phyloP scores from a whole-genome alignment of 1,140 invertebrate species.

The Atopsyche davidsoni region DNA sequence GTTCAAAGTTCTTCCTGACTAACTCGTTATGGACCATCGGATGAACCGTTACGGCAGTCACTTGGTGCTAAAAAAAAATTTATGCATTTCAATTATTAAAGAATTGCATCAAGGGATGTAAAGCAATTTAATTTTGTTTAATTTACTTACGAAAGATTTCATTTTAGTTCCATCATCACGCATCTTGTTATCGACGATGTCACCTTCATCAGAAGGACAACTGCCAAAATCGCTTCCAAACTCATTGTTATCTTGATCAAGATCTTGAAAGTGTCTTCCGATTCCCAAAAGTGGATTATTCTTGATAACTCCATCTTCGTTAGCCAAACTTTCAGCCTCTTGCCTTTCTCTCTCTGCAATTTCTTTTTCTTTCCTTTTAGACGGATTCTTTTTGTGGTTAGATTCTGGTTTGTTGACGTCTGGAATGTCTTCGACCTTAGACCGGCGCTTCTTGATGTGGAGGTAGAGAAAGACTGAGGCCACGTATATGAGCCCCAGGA shows the following conservation, averaged over 20 bases:
- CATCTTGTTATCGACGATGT: conserved; percentile 27
- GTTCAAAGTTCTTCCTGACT: conserved; percentile 30
- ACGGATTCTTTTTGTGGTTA: conserved; percentile 13
- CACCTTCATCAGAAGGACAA: conserved; percentile 42
- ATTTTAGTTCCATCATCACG: conserved; percentile 8
- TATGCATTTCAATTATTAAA: background rate
- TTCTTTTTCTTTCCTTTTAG: conserved; percentile 20
- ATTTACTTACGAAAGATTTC: conserved; percentile 5
- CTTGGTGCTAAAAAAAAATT: conserved; percentile 44
- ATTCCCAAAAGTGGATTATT: conserved; percentile 65
- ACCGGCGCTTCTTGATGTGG: conserved; percentile 56
- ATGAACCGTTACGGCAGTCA: conserved; percentile 65
- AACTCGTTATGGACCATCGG: conserved; percentile 40
- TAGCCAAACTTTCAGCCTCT: conserved; percentile 34
- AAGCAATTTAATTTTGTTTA: no score
- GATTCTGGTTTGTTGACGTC: conserved; percentile 34
- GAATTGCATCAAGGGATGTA: background rate
- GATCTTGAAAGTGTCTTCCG: conserved; percentile 52
- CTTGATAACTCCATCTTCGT: conserved; percentile 61
- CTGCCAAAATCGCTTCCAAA: conserved; percentile 47
- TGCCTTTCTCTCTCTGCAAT: conserved; percentile 13
- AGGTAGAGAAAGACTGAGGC: conserved; percentile 76
- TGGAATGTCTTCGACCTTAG: conserved; percentile 30
- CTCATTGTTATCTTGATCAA: conserved; percentile 26
- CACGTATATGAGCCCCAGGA: conserved; percentile 76